phyloP scores from a whole-genome alignment of 2,888 invertebrate species.

The Limnephilus auricula region DNA sequence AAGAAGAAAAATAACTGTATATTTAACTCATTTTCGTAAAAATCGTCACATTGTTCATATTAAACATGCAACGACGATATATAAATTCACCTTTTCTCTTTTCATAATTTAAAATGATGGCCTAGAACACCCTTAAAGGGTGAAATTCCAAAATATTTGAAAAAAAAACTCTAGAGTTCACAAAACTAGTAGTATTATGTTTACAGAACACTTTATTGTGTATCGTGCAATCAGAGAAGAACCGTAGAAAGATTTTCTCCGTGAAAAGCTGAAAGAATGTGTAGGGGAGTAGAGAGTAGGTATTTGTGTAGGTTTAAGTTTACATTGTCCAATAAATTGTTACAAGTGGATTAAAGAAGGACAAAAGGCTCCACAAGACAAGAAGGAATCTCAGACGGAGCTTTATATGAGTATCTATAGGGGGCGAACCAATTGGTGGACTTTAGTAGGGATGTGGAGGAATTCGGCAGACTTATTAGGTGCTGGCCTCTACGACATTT shows the following conservation, averaged over 20 bases:
- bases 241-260: background rate
- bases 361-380: slow-evolving; percentile 16
- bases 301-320: background rate
- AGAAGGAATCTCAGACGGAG: slow-evolving; percentile 17
- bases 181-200: background rate
- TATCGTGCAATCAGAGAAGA: background rate
- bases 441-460: background rate
- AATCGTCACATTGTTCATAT: too few relatives aligned
- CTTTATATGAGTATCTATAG: background rate
- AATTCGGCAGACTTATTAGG: background rate
- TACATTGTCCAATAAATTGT: slow-evolving; percentile 22
- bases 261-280: background rate
- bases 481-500: too few relatives aligned
- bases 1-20: too few relatives aligned
- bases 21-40: too few relatives aligned
- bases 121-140: too few relatives aligned
- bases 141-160: too few relatives aligned
- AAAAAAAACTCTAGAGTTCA: too few relatives aligned
- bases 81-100: too few relatives aligned
- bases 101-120: too few relatives aligned
- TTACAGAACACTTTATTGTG: background rate
- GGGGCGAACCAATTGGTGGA: background rate
- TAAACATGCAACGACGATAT: too few relatives aligned
- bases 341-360: slow-evolving; percentile 28
- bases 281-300: background rate